phyloP scores from a whole-genome alignment of 2,888 invertebrate species.

The Ptilodon capucinus region DNA sequence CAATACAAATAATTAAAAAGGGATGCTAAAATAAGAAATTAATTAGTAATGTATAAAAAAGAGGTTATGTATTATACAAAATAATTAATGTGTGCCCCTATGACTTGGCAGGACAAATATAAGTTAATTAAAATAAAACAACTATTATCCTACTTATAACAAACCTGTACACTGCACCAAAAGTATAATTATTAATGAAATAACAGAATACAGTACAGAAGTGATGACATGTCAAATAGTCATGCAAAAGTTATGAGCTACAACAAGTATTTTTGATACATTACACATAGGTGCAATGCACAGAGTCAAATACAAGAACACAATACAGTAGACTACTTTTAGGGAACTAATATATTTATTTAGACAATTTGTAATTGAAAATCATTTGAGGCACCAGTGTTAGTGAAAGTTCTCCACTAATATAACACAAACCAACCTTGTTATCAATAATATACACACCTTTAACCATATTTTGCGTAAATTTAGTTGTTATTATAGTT shows the following conservation, averaged over 20 bases:
- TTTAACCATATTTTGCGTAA: conserved; percentile 41
- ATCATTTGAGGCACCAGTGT: background rate
- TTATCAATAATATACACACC: conserved; percentile 37
- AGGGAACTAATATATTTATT: background rate
- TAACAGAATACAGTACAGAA: no score
- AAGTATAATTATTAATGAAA: no score
- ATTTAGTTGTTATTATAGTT: conserved; percentile 21
- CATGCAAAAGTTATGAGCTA: background rate
- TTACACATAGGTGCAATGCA: background rate
- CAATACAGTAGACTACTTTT: background rate
- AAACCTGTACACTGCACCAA: background rate
- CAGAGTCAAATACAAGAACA: background rate
- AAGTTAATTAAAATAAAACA: background rate
- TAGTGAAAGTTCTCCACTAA: conserved; percentile 9
- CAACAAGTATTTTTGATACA: background rate
- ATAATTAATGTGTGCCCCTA: background rate
- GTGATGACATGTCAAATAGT: background rate
- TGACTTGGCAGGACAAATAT: background rate
- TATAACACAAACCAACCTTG: conserved; percentile 10
- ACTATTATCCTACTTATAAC: background rate
- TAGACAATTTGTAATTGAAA: background rate
- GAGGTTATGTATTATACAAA: background rate
- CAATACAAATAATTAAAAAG: no score
- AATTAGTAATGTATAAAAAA: background rate
- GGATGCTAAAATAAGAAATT: background rate